Base-by-base conservation (phyloP, 2,888 invertebrate genomes). In the Anoncus sp. region DNA sequence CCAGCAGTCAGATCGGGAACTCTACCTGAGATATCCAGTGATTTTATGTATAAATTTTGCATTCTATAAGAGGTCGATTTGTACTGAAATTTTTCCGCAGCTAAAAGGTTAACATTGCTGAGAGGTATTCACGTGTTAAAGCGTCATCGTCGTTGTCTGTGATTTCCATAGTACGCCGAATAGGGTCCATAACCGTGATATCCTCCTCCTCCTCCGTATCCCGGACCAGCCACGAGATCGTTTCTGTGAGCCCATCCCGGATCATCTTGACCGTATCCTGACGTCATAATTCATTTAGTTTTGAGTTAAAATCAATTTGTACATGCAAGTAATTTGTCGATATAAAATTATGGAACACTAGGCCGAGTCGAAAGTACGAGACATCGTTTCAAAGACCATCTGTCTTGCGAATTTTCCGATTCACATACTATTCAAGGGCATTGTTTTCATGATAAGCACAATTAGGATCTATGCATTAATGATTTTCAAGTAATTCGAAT, bases 221-320 rank as follows among this genome's bases (percentile, higher is more conserved):
- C 65, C 78, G 84, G 12, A 35, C 79, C 22, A 73, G 55, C 78
- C 14, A 79, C 83, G 27, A 85, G 75, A 59, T 91, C 91, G 67
- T 87, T 90, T 62, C 90, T 86, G 76, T 90, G 90, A 27, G 83
- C 82, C 90, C 90, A 91, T 22, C 84, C 84, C 1, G 83, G 40
- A 57, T 90, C 90, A 0, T 90, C 90, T 43, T 89, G 87, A 2
- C 87, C 89, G 53, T 89, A 90, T 73, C 86, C 90, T 90, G 27
- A 18, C 12, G 18, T 38, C 40, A 40, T 53, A 18, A 53, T 43
- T 24, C 14, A 51, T 38, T 38, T 1, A 38, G 16, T 40, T 62
- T 3, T 45, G 3, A 9, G 31, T 43, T 6, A n/a, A 31, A 18
- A 12, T 18, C 31, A 12, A 31, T 38, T 38, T 38, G 5, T 10